Evolutionary conservation across 1,140 invertebrate species (phyloP).

Genomic region (Pinna nobilis): DNA sequence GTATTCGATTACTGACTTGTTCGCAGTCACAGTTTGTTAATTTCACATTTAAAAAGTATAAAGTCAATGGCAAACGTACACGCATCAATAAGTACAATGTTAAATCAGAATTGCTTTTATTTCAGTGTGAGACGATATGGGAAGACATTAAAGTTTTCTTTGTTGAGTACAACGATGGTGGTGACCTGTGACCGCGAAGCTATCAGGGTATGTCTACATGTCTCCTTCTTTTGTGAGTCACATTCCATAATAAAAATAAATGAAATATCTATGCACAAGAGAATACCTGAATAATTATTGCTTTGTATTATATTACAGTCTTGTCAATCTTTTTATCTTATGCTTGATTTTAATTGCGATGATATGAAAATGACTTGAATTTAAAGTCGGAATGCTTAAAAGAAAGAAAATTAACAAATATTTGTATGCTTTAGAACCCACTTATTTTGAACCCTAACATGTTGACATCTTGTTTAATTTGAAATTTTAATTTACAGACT

Average conservation of each 20-base stretch:
- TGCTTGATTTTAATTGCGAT: neutral
- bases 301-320: neutral
- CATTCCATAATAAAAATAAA: neutral
- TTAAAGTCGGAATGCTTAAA: neutral
- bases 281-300: too few species aligned
- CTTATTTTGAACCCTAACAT: too few species aligned
- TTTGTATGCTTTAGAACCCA: too few species aligned
- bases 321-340: neutral
- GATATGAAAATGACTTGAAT: neutral
- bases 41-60: too few species aligned
- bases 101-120: too few species aligned
- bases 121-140: conserved; percentile 2
- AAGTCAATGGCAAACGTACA: too few species aligned
- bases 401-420: too few species aligned
- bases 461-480: too few species aligned
- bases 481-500: too few species aligned
- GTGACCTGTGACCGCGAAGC: neutral
- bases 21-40: too few species aligned
- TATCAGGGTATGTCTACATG: conserved; percentile 4
- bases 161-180: neutral
- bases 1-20: too few species aligned
- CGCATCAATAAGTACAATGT: too few species aligned
- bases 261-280: neutral
- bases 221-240: neutral
- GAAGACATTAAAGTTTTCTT: neutral